Conservation (phyloP, 1,140 invertebrate genomes). For the Hyles vespertilio region DNA sequence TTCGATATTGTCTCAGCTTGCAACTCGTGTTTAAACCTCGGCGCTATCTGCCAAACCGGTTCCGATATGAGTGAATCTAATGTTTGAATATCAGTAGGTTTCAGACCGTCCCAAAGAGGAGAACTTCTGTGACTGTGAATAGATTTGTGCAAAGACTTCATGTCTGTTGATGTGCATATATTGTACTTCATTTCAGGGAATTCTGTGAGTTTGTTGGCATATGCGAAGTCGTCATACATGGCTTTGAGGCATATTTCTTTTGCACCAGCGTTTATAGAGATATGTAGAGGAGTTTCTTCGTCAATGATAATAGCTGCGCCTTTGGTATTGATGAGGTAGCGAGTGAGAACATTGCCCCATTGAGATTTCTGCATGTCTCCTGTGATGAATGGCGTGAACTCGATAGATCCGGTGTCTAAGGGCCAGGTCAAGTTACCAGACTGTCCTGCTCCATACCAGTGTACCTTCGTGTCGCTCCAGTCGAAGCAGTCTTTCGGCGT, state of each 20-base stretch:
- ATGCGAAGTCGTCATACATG: constrained; percentile 86
- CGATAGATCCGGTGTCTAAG: constrained; percentile 82
- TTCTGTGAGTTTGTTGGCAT: constrained; percentile 80
- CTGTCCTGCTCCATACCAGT: constrained; percentile 91
- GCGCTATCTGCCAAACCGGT: constrained; percentile 90
- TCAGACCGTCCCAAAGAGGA: constrained; percentile 87
- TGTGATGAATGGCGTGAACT: constrained; percentile 87
- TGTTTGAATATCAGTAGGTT: constrained; percentile 83
- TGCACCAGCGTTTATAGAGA: constrained; percentile 82
- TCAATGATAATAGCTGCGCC: constrained; percentile 88
- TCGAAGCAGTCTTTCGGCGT: constrained; percentile 90
- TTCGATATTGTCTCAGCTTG: constrained; percentile 85
- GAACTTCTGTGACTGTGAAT: constrained; percentile 78
- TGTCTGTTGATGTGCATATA: constrained; percentile 87
- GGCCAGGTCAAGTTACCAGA: constrained; percentile 87
- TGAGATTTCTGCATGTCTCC: constrained; percentile 85
- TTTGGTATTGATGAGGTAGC: constrained; percentile 90
- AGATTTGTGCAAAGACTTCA: constrained; percentile 84
- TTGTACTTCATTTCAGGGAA: constrained; percentile 87
- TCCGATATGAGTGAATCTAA: constrained; percentile 86
- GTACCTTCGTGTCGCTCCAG: constrained; percentile 79
- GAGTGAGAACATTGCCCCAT: constrained; percentile 87
- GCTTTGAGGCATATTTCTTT: constrained; percentile 86
- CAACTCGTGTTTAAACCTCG: constrained; percentile 77
- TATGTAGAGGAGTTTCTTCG: constrained; percentile 85